Evolutionary conservation across 2,113 vertebrate species (phyloP).

Genomic region (Limnothrissa miodon): DNA sequence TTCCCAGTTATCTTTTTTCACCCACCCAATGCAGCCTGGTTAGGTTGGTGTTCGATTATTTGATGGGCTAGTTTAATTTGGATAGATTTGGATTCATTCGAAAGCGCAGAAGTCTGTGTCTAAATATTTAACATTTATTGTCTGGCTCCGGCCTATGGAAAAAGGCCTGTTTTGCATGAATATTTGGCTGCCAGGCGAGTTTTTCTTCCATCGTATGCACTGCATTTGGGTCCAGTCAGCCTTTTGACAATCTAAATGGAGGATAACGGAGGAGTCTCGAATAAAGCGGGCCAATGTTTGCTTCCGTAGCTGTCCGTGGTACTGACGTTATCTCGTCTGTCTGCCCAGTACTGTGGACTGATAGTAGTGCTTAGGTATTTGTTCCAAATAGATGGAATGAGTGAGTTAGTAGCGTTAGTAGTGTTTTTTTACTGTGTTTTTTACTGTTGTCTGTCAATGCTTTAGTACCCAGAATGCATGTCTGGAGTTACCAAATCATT

Average conservation of each 20-base stretch:
- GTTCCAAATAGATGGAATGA: constrained; percentile 6
- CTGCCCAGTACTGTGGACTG: too few relatives aligned
- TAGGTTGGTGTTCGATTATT: constrained; percentile 44
- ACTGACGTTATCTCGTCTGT: constrained; percentile 59
- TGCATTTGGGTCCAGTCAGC: constrained; percentile 53
- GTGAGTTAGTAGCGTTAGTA: not conserved
- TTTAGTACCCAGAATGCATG: not conserved
- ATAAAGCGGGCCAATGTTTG: constrained; percentile 72
- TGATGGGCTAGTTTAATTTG: constrained; percentile 42
- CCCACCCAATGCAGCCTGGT: constrained; percentile 44
- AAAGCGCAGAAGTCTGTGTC: constrained; percentile 56
- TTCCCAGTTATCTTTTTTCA: constrained; percentile 64
- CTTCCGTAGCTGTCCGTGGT: constrained; percentile 74
- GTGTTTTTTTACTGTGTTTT: not conserved
- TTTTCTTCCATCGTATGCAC: constrained; percentile 60
- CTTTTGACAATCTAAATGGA: constrained; percentile 64
- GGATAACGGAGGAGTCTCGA: constrained; percentile 59
- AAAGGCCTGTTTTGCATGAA: constrained; percentile 67
- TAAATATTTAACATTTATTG: constrained; percentile 68
- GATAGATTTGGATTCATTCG: constrained; percentile 49
- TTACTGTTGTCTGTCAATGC: not conserved
- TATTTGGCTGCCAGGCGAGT: constrained; percentile 57
- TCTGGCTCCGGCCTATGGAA: constrained; percentile 64
- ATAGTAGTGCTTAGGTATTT: not conserved
- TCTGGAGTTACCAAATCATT: not conserved